phyloP scores from a whole-genome alignment of 2,888 invertebrate genomes.

The Pristionchus arcanus region DNA sequence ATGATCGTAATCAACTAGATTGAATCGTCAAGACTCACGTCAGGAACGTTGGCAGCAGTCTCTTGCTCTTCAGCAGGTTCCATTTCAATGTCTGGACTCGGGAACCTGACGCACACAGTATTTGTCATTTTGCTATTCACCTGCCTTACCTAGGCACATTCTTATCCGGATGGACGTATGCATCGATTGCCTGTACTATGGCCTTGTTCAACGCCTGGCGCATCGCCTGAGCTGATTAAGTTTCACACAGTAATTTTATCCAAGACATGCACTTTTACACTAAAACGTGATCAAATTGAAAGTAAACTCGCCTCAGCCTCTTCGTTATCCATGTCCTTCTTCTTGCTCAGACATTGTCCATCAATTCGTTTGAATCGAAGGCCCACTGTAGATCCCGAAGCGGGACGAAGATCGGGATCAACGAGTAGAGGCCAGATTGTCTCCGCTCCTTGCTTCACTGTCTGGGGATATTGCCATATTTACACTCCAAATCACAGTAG shows the following conservation, averaged over 20 bases:
- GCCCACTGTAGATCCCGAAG: constrained; percentile 24
- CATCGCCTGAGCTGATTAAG: neutral
- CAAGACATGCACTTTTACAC: too few relatives aligned
- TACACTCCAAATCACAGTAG: neutral
- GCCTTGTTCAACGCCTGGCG: neutral
- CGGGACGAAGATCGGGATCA: neutral
- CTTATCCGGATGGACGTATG: neutral
- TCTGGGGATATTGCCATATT: neutral
- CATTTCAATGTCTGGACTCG: neutral
- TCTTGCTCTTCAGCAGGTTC: neutral
- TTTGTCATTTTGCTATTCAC: neutral
- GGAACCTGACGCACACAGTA: neutral
- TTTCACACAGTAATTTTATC: too few relatives aligned
- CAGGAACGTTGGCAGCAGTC: neutral
- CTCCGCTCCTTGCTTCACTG: constrained; percentile 28
- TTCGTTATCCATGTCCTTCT: neutral
- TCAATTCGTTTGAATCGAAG: neutral
- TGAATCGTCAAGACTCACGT: neutral
- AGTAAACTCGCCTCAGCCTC: neutral
- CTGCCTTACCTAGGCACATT: neutral
- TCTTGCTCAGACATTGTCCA: neutral
- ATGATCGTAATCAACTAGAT: neutral
- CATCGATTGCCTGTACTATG: neutral
- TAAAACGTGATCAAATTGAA: too few relatives aligned
- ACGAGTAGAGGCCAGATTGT: constrained; percentile 49